These are phyloP conservation scores for Zoanthus solanderi DNA, from an alignment of 92 coral and sea anemone species.

Conservation along the genomic window DNA sequence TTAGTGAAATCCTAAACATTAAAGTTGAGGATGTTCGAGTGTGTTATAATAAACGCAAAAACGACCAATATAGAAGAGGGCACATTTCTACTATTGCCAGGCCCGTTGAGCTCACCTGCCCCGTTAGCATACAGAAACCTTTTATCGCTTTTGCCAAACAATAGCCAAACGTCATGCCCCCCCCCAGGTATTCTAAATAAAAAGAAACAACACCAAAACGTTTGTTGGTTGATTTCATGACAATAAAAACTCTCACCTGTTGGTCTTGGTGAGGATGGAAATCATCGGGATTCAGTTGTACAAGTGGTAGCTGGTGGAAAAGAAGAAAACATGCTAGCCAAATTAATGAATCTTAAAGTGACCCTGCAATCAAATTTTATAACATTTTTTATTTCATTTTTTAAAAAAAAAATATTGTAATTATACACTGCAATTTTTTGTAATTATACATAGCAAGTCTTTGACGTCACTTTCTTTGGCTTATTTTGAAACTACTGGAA, in stretches of 20 bases:
- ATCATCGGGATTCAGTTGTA: conserved; percentile 19
- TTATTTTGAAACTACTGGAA: conserved; percentile 15
- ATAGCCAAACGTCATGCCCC: conserved; percentile 4
- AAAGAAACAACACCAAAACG: conserved; percentile 19
- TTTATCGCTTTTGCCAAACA: conserved; percentile 35
- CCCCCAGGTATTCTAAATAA: background rate
- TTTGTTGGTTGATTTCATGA: conserved; percentile 21
- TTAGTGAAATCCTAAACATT: conserved; percentile 34
- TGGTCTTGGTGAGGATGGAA: conserved; percentile 22
- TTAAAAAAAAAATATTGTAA: conserved; percentile 11
- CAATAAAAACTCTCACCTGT: conserved; percentile 22
- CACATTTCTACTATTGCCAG: conserved; percentile 28
- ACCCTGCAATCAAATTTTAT: too few species aligned
- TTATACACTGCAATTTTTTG: conserved; percentile 17
- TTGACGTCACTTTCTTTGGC: conserved; percentile 4
- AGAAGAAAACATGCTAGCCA: too few species aligned
- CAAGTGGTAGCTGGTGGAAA: background rate
- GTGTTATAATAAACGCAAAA: conserved; percentile 5
- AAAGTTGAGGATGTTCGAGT: conserved; percentile 16
- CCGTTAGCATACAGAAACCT: background rate
- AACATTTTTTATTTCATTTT: conserved; percentile 13
- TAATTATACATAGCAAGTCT: conserved; percentile 4
- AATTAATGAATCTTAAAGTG: too few species aligned
- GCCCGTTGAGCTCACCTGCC: conserved; percentile 23
- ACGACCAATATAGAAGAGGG: conserved; percentile 35